These are phyloP conservation scores for Xiphias gladius DNA, from an alignment of 2,113 vertebrate genomes.

Conservation along the genomic window DNA sequence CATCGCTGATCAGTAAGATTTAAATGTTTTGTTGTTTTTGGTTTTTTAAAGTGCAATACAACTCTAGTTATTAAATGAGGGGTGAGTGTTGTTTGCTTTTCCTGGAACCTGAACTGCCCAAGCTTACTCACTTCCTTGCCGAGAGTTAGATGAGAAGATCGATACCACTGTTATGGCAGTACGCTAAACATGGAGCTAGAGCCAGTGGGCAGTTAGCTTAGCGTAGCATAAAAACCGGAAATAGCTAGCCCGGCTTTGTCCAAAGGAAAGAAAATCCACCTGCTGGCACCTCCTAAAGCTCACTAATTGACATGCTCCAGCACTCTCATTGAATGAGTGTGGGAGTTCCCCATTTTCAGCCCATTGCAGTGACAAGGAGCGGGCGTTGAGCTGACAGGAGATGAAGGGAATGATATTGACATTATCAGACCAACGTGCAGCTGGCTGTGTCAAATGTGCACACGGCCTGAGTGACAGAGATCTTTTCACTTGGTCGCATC, in stretches of 20 bases:
- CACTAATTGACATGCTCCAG: not conserved
- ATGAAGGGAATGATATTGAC: slow-evolving; percentile 60
- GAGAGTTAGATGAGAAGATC: too few species aligned
- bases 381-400: slow-evolving; percentile 43
- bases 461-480: slow-evolving; percentile 31
- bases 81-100: too few species aligned
- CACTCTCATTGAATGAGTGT: slow-evolving; percentile 40
- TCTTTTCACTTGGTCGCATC: slow-evolving; percentile 18
- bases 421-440: slow-evolving; percentile 60
- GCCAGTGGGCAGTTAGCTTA: too few species aligned
- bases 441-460: slow-evolving; percentile 56
- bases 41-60: not conserved
- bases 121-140: not conserved
- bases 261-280: too few species aligned
- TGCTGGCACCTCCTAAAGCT: too few species aligned
- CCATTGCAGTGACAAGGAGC: slow-evolving; percentile 42
- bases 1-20: not conserved
- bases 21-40: not conserved
- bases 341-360: slow-evolving; percentile 58
- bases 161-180: too few species aligned
- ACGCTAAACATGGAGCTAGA: too few species aligned
- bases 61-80: not conserved
- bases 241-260: too few species aligned
- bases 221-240: too few species aligned
- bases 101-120: too few species aligned